These are phyloP conservation scores for Siniperca chuatsi DNA, from an alignment of 2,113 vertebrate genomes.

Conservation along the genomic window DNA sequence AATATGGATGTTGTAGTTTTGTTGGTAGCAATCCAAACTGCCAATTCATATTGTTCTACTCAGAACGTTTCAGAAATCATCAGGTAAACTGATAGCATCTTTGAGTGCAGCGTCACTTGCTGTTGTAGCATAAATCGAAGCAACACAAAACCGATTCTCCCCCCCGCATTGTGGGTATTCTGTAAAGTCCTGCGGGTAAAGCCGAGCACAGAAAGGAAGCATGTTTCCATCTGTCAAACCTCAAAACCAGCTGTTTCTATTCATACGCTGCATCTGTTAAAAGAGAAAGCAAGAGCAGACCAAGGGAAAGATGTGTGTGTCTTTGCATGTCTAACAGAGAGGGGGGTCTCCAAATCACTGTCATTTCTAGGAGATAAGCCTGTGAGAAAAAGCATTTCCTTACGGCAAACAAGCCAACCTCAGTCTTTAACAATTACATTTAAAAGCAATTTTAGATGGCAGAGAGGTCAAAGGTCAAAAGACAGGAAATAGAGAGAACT, in stretches of 20 bases:
- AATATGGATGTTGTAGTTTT: neutral
- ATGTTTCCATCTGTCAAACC: slow-evolving; percentile 61
- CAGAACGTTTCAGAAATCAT: slow-evolving; percentile 30
- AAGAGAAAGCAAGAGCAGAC: slow-evolving; percentile 16
- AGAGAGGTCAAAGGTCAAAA: slow-evolving; percentile 16
- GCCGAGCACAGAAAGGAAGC: slow-evolving; percentile 42
- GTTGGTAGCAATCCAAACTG: slow-evolving; percentile 26
- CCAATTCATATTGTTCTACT: neutral
- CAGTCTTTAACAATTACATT: slow-evolving; percentile 42
- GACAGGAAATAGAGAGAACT: slow-evolving; percentile 3
- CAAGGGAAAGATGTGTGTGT: neutral
- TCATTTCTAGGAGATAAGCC: slow-evolving; percentile 25
- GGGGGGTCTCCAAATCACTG: slow-evolving; percentile 4
- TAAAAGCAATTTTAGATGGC: neutral
- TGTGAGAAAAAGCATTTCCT: slow-evolving; percentile 28
- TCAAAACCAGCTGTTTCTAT: slow-evolving; percentile 57
- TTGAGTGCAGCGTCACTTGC: slow-evolving; percentile 2
- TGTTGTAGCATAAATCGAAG: slow-evolving; percentile 2
- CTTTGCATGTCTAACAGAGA: neutral
- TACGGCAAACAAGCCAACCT: slow-evolving; percentile 11
- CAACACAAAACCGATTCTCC: too few relatives aligned
- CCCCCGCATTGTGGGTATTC: slow-evolving; percentile 65
- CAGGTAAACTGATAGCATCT: neutral
- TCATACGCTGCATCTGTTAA: slow-evolving; percentile 40
- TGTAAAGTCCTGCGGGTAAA: slow-evolving; percentile 45